Conservation (phyloP, 35 echinoderm and acorn worm genomes). For the Ophioderma brevispina region DNA sequence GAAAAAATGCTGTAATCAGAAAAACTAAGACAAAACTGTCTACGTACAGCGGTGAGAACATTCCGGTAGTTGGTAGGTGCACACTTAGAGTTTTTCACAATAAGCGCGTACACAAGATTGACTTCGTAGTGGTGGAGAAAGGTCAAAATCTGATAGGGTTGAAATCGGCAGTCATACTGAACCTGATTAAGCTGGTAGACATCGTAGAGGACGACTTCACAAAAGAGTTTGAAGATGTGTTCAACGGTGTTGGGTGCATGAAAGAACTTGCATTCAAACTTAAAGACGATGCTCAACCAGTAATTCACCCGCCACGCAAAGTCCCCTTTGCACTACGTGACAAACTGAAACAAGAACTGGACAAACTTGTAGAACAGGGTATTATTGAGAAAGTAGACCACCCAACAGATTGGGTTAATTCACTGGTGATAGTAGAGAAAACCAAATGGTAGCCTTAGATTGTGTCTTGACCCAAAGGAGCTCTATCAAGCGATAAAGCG, state of each 20-base stretch:
- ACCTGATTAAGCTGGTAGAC: neutral
- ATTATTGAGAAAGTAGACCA: conserved; percentile 45
- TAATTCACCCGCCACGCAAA: conserved; percentile 35
- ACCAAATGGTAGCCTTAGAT: conserved; percentile 64
- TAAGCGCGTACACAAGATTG: neutral
- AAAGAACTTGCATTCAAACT: conserved; percentile 10
- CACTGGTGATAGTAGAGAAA: conserved; percentile 62
- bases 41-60: neutral
- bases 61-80: neutral
- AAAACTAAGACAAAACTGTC: neutral
- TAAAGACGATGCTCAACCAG: neutral
- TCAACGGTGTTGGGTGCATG: neutral
- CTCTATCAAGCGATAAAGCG: conserved; percentile 71
- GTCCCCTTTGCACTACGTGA: conserved; percentile 15
- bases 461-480: conserved; percentile 75
- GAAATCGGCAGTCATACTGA: neutral
- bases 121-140: neutral
- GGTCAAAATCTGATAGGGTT: conserved; percentile 18
- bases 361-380: conserved; percentile 18
- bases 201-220: neutral
- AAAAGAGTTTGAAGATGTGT: neutral
- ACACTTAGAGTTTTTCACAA: neutral
- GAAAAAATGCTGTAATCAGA: neutral
- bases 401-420: conserved; percentile 77
- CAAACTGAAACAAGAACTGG: conserved; percentile 15